Evolutionary conservation across 1,140 invertebrate species (phyloP), one percentile per base, ranked within the genome.

Genomic region (Cydia amplana): DNA sequence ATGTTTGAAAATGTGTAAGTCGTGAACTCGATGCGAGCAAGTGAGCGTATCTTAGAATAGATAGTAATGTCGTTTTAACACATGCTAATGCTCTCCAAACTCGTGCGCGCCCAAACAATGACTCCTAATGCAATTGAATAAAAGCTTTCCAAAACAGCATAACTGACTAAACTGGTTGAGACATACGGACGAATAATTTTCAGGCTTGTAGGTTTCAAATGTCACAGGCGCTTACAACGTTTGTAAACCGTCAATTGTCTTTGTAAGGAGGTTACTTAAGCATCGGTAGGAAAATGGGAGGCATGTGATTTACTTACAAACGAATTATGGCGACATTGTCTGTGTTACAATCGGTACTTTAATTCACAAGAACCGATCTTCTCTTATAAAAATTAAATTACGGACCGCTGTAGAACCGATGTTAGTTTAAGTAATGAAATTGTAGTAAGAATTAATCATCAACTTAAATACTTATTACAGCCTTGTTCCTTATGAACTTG

Each of bases 1-100:
- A 10, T 20, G 55, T 60, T 51, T 51, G 16, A 7, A 60, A 60
- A 60, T 23, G 6, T 12, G 20, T 55, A 51, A 10, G 55, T 60
- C 55, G 55, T 60, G 55, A 60, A 23, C 78, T 85, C 83, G 80
- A 84, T 84, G 36, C 36, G 55, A 43, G 63, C 77, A 82, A 83
- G 83, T 81, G 80, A 86, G 81, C 87, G 85, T 84, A 75, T 72
- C 81, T 78, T 74, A 70, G 77, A 72, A 18, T 18, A 18, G 9
- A 20, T 77, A 73, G 78, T 91, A 92, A 92, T 92, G 90, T 90
- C 28, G 77, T 91, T 92, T 91, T 92, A 92, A 92, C 89, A 81
- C 82, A 89, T 89, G 87, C 78, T 91, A 92, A 92, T 92, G 87
- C 78, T 75, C 28, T 4, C 65, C 5, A 18, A n/a, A 18, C 28